phyloP scores from a whole-genome alignment of 92 coral and sea anemone genomes.

The Virgularia gustaviana region DNA sequence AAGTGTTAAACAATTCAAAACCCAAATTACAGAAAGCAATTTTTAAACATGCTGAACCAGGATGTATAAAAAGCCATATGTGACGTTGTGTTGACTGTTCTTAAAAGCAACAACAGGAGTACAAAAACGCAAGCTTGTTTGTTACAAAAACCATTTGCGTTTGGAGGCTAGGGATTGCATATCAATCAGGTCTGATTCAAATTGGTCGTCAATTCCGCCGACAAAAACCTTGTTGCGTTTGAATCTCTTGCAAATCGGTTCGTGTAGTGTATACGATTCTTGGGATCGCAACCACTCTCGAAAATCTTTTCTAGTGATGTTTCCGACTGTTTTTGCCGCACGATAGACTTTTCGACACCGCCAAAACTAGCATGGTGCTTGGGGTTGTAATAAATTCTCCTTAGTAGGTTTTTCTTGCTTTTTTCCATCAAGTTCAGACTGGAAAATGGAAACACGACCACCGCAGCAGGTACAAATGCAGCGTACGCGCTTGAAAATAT shows the following conservation, averaged over 20 bases:
- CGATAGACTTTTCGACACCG: neutral
- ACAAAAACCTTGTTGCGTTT: constrained; percentile 1
- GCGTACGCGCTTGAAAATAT: neutral
- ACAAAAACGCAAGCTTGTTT: too few species aligned
- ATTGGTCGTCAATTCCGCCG: constrained; percentile 6
- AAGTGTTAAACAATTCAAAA: too few species aligned
- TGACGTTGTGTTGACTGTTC: too few species aligned
- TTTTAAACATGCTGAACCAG: too few species aligned
- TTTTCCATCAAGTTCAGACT: constrained; percentile 11
- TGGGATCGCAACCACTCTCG: constrained; percentile 9
- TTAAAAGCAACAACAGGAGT: too few species aligned
- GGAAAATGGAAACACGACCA: constrained; percentile 1
- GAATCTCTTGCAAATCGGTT: neutral
- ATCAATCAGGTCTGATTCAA: constrained; percentile 2
- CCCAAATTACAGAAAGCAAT: too few species aligned
- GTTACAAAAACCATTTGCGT: too few species aligned
- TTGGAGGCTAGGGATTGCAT: neutral
- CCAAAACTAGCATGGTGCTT: constrained; percentile 11
- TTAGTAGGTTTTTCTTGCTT: neutral
- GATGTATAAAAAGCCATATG: too few species aligned
- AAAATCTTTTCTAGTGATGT: neutral
- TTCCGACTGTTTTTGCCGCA: neutral
- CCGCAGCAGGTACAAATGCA: constrained; percentile 13
- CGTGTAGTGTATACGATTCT: constrained; percentile 10
- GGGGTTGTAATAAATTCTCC: constrained; percentile 18